Evolutionary conservation across 2,797 vertebrate genomes (phyloP), one percentile per base, ranked within the genome.

Genomic region (Poecile montanus): DNA sequence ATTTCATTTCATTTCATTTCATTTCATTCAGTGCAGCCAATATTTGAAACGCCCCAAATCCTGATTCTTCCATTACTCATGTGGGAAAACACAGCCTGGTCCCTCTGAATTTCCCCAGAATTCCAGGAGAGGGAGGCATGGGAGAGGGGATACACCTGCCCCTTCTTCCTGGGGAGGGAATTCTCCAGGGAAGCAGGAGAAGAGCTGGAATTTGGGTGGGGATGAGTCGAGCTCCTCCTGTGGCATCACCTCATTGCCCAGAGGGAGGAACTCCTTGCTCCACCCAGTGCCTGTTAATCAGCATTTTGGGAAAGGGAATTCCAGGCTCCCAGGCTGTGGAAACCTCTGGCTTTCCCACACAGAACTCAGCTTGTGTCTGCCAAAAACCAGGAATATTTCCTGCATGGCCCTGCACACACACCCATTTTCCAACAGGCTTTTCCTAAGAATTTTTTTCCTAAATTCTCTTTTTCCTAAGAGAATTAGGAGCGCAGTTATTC

Each of bases 261-360:
- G 77, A 53, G 10, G 7, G 42, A 63, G 65, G 81, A 87, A 96
- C 79, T 85, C 88, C 77, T 80, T 58, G 38, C 84, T 72, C 75
- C 60, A 51, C 74, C 25, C 81, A 25, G 67, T 3, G 63, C 40
- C 88, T 67, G 57, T 56, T 80, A 71, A 93, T 83, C 75, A 71
- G 18, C 81, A 77, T 93, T 96, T 95, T 93, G 95, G 94, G 96
- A 93, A 94, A 77, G 72, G 68, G 47, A 89, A 83, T 85, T 67
- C 34, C 93, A 65, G 51, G 29, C 77, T 83, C 53, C 85, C 61
- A 54, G 65, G 81, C 87, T 79, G 63, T 88, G 86, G 77, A 81
- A 96, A 93, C 54, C 88, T 93, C 71, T 71, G 91, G 15, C 63
- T 94, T 91, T 88, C 93, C 93, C 85, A 94, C 81, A 63, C 63